Evolutionary conservation across 2,888 invertebrate species (phyloP).

Genomic region (Dicycla oo): DNA sequence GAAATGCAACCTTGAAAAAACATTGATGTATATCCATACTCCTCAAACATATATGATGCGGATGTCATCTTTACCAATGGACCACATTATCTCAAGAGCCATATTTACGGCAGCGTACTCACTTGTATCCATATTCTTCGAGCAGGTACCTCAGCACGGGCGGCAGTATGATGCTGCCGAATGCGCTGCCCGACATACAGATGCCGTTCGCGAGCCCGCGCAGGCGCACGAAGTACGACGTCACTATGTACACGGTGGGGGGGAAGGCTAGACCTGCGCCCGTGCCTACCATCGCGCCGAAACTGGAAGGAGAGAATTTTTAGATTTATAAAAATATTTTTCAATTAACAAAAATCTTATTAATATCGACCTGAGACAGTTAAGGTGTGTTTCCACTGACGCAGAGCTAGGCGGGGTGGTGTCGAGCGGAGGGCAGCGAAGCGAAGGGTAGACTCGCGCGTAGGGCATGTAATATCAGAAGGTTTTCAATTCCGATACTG

Average conservation of each 20-base stretch:
- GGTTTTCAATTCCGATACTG: too few species aligned
- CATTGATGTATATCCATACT: too few species aligned
- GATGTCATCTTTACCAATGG: not conserved
- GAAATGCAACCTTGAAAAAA: too few species aligned
- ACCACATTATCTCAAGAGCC: not conserved
- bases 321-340: too few species aligned
- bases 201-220: constrained; percentile 96
- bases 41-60: too few species aligned
- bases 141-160: constrained; percentile 93
- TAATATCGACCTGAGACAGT: too few species aligned
- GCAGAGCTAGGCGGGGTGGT: too few species aligned
- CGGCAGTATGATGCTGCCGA: constrained; percentile 96
- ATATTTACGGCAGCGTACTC: constrained; percentile 64
- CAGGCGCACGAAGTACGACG: constrained; percentile 95
- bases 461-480: too few species aligned
- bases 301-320: constrained; percentile 88
- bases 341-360: too few species aligned
- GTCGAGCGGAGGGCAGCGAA: too few species aligned
- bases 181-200: constrained; percentile 96
- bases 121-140: constrained; percentile 94
- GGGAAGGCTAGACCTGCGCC: constrained; percentile 97
- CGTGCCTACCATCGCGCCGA: constrained; percentile 95
- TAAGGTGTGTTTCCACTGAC: too few species aligned
- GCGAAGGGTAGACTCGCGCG: too few species aligned
- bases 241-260: constrained; percentile 97